These are phyloP conservation scores for Falcaria lacertinaria DNA, from an alignment of 2,888 invertebrate genomes.

Conservation along the genomic window DNA sequence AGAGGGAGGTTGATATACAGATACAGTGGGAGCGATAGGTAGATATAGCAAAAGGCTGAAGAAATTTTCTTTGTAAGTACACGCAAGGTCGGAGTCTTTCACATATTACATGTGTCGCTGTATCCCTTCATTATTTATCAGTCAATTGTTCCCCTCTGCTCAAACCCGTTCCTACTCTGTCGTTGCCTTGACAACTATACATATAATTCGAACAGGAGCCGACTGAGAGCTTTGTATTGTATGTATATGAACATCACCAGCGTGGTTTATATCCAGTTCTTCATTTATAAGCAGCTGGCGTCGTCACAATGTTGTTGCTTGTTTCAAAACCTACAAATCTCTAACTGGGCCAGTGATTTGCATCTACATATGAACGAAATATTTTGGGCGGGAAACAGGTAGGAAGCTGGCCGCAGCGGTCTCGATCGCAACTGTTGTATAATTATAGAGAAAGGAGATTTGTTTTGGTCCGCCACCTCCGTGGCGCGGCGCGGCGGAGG, in stretches of 20 bases:
- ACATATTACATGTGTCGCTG: neutral
- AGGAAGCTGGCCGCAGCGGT: constrained; percentile 39
- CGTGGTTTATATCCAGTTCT: too few relatives aligned
- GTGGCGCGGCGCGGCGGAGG: constrained; percentile 34
- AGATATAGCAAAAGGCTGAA: too few relatives aligned
- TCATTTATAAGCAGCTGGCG: neutral
- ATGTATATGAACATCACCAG: too few relatives aligned
- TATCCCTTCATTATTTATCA: neutral
- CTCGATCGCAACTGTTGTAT: constrained; percentile 64
- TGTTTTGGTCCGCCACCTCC: constrained; percentile 75
- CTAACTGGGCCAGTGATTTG: neutral
- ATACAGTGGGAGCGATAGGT: too few relatives aligned
- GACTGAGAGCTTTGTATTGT: too few relatives aligned
- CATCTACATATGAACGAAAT: constrained; percentile 1
- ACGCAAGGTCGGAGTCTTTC: neutral
- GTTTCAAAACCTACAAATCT: neutral
- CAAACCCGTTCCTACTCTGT: neutral
- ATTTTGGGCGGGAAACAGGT: constrained; percentile 49
- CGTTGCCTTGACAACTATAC: neutral
- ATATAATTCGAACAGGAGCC: too few relatives aligned
- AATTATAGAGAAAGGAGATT: constrained; percentile 78
- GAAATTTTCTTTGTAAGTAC: too few relatives aligned
- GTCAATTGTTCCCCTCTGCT: neutral
- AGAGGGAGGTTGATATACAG: too few relatives aligned
- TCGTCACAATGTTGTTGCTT: neutral